A percentile compares a stretch with the other conserved stretches of the same genome.
phyloP scores from a whole-genome alignment of 2,113 vertebrate species.

The Vulpes ferrilata region DNA sequence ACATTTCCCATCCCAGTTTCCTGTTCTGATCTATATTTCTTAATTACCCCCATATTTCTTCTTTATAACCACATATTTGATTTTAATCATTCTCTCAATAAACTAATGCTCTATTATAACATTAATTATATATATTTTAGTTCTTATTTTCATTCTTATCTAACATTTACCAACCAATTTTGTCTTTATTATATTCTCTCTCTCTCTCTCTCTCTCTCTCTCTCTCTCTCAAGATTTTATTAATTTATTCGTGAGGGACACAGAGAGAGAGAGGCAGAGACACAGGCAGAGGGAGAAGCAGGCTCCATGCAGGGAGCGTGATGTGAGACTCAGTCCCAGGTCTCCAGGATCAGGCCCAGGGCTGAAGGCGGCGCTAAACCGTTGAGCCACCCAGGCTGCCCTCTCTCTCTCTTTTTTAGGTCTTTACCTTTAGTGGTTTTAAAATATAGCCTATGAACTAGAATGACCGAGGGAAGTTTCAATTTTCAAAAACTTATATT shows the following conservation, averaged over 20 bases:
- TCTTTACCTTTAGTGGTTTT: neutral
- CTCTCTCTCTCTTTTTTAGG: neutral
- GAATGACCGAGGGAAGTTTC: neutral
- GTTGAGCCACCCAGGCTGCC: no score
- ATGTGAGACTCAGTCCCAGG: no score
- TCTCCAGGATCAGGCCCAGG: no score
- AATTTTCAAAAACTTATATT: neutral
- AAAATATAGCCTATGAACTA: neutral
- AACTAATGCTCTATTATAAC: neutral
- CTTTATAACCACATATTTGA: neutral
- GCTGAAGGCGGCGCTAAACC: no score
- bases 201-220: no score
- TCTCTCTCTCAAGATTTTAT: neutral
- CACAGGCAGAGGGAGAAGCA: no score
- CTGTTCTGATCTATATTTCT: neutral
- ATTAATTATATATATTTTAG: neutral
- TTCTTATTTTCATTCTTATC: neutral
- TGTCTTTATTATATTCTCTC: neutral
- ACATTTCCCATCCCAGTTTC: neutral
- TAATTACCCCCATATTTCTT: neutral
- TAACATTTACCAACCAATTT: neutral
- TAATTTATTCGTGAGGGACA: no score
- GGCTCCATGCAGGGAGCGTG: no score
- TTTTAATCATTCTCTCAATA: neutral
- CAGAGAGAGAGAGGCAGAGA: no score